Evolutionary conservation across 2,888 invertebrate species (phyloP).

Genomic region (Zelleria hepariella): DNA sequence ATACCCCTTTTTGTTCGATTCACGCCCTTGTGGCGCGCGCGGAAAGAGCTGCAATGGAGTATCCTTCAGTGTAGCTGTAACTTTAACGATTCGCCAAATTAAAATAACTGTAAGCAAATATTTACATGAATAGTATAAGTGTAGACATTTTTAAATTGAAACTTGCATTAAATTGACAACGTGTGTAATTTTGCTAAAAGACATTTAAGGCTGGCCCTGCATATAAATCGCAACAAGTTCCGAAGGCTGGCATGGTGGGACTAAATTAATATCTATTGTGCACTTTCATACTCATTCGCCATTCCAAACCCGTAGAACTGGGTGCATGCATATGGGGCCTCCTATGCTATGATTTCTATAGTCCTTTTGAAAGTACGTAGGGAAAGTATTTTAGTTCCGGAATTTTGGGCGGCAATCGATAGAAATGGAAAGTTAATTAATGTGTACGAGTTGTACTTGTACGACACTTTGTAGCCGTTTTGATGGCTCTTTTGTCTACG

Average conservation of each 20-base stretch:
- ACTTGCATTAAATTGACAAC: background rate
- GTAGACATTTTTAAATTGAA: too few species aligned
- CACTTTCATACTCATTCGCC: constrained; percentile 53
- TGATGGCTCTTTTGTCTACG: background rate
- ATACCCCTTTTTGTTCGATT: too few species aligned
- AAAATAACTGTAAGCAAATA: too few species aligned
- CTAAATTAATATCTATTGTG: constrained; percentile 63
- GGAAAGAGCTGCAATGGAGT: too few species aligned
- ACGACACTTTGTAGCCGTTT: background rate
- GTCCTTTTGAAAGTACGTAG: constrained; percentile 59
- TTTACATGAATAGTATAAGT: too few species aligned
- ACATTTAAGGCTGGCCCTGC: constrained; percentile 19
- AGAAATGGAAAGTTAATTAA: constrained; percentile 19
- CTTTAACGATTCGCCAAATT: too few species aligned
- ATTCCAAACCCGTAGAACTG: constrained; percentile 37
- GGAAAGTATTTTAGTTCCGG: constrained; percentile 63
- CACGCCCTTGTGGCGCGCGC: too few species aligned
- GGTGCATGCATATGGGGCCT: constrained; percentile 38
- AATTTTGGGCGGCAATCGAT: constrained; percentile 53
- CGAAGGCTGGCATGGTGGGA: background rate
- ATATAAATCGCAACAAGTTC: constrained; percentile 22
- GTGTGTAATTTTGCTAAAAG: constrained; percentile 16
- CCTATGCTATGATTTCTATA: constrained; percentile 64
- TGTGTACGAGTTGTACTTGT: too few species aligned
- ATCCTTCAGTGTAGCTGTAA: too few species aligned